Base-by-base conservation (phyloP, 2,888 invertebrate species). In the Lasioglossum marginatum region DNA sequence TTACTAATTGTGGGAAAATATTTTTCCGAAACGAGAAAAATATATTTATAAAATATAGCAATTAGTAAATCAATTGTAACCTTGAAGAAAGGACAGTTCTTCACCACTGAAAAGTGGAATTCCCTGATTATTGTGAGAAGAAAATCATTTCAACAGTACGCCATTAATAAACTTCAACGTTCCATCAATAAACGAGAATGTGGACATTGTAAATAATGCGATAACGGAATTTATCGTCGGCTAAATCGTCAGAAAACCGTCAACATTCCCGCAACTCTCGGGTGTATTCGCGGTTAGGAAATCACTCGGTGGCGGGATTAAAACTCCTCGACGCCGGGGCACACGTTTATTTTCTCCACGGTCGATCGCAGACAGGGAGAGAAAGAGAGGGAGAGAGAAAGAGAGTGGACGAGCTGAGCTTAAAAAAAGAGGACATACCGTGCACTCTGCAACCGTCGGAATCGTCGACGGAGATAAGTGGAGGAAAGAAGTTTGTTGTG, bases 401-500 rank as follows among this genome's bases (percentile, higher is more conserved):
- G 60, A 14, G 60, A 27, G 12, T 14, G 60, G 52, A 52, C 52
- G 10, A 52, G 60, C 14, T 27, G 60, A 27, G 27, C 27, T 60
- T 16, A 27, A 63, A 63, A 27, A 16, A 27, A 23, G 10, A 66
- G 34, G 34, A 66, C 31, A 34, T 23, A 16, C 31, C 23, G 34
- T 19, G 34, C 66, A 34, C 66, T 66, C 34, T 2, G 66, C 19
- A 31, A 19, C 31, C 66, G 31, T 34, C 34, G 34, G 66, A 66
- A 66, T 34, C 34, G 66, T 66, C 34, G 66, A 66, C 66, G 34
- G 12, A 45, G 63, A 79, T 68, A 68, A 37, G 68, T 68, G 23
- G 68, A n/a, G 68, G 12, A 82, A 83, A 82, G 43, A 82, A 83
- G 83, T 82, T 83, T 37, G 34, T 37, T 66, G 45, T 74, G 77